phyloP scores from a whole-genome alignment of 2,113 vertebrate species.

The Corythornis madagascariensis region DNA sequence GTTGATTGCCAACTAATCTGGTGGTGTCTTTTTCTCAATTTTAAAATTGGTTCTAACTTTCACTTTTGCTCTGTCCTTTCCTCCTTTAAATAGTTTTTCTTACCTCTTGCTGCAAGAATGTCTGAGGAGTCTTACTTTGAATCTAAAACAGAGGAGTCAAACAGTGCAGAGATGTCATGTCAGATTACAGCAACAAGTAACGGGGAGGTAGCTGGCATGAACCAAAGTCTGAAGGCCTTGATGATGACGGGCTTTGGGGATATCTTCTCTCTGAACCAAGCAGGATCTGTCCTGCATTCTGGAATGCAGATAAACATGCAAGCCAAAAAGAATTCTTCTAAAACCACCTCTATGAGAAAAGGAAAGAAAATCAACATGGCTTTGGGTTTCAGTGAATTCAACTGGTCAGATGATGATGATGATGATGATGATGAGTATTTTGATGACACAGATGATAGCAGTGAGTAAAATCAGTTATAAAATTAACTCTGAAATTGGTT shows the following conservation, averaged over 20 bases:
- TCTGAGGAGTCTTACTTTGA: constrained; percentile 92
- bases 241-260: constrained; percentile 91
- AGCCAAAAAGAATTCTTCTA: constrained; percentile 92
- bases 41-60: constrained; percentile 83
- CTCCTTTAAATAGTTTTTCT: constrained; percentile 85
- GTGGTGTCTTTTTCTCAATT: constrained; percentile 75
- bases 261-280: constrained; percentile 88
- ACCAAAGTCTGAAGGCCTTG: constrained; percentile 86
- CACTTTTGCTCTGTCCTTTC: constrained; percentile 81
- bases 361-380: constrained; percentile 93
- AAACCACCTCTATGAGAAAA: constrained; percentile 88
- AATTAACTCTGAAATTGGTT: constrained; percentile 46
- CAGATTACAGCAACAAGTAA: constrained; percentile 90
- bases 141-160: constrained; percentile 92
- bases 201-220: constrained; percentile 86
- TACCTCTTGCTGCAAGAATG: constrained; percentile 90
- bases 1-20: constrained; percentile 75
- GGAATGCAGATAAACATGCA: constrained; percentile 93
- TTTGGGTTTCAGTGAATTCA: constrained; percentile 86
- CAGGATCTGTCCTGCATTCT: constrained; percentile 86
- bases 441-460: constrained; percentile 77
- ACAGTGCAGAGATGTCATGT: constrained; percentile 92
- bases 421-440: constrained; percentile 74
- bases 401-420: constrained; percentile 85
- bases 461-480: constrained; percentile 75